Evolutionary conservation across 2,113 vertebrate species (phyloP).

Genomic region (Podilymbus podiceps): DNA sequence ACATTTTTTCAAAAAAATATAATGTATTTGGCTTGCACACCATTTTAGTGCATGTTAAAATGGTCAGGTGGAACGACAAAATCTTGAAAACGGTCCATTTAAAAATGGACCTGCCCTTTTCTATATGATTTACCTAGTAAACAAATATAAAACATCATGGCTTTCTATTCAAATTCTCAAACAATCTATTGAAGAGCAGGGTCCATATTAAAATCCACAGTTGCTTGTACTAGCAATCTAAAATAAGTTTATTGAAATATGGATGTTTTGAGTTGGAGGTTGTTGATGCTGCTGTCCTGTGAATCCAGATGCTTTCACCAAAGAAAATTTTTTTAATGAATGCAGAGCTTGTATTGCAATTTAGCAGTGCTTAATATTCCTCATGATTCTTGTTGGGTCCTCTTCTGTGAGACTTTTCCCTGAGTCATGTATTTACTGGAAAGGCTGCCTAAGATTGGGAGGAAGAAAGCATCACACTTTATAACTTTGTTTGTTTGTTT

Average conservation of each 20-base stretch:
- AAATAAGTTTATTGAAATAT: background rate
- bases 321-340: slow-evolving; percentile 56
- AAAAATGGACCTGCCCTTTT: slow-evolving; percentile 32
- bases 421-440: slow-evolving; percentile 84
- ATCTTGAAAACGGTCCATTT: slow-evolving; percentile 45
- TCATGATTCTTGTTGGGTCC: slow-evolving; percentile 84
- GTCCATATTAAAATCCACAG: slow-evolving; percentile 52
- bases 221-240: slow-evolving; percentile 60
- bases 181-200: slow-evolving; percentile 55
- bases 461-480: slow-evolving; percentile 36
- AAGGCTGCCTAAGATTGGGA: slow-evolving; percentile 80
- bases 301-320: slow-evolving; percentile 52
- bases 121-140: slow-evolving; percentile 55
- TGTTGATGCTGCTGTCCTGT: slow-evolving; percentile 68
- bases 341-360: slow-evolving; percentile 40
- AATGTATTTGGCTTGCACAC: slow-evolving; percentile 66
- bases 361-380: slow-evolving; percentile 53
- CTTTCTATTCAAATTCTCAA: slow-evolving; percentile 70
- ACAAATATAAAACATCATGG: slow-evolving; percentile 67
- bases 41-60: slow-evolving; percentile 65
- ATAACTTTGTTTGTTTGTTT: background rate
- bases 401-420: slow-evolving; percentile 84
- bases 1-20: slow-evolving; percentile 52
- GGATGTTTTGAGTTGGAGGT: background rate
- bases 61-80: slow-evolving; percentile 41